A percentile compares a stretch with the other conserved stretches of the same genome.
These are phyloP conservation scores for Xestobium rufovillosum DNA, from an alignment of 2,888 invertebrate species.

Conservation along the genomic window DNA sequence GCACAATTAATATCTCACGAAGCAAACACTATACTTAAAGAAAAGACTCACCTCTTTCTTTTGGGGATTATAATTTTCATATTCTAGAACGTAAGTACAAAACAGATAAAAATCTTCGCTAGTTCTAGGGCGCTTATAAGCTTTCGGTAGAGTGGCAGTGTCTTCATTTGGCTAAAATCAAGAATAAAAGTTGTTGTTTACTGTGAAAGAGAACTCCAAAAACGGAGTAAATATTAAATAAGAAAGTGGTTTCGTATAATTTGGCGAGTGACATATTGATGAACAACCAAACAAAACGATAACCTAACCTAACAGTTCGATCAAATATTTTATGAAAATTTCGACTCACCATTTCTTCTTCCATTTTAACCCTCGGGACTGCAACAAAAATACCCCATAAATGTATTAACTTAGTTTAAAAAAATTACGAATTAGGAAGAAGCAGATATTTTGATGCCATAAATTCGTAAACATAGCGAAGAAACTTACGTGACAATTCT, in stretches of 20 bases:
- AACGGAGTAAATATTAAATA: not conserved
- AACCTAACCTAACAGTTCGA: constrained; percentile 30
- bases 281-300: constrained; percentile 4
- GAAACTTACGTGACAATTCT: constrained; percentile 35
- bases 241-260: not conserved
- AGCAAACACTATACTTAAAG: constrained; percentile 1
- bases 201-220: no score
- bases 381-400: constrained; percentile 24
- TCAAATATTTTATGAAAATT: constrained; percentile 18
- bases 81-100: constrained; percentile 48
- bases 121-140: constrained; percentile 40
- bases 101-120: constrained; percentile 49
- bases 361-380: constrained; percentile 31
- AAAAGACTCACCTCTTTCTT: constrained; percentile 41
- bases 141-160: constrained; percentile 22
- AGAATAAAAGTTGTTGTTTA: constrained; percentile 4
- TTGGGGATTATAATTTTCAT: constrained; percentile 46
- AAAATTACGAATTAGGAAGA: constrained; percentile 16
- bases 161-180: constrained; percentile 30
- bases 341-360: constrained; percentile 34
- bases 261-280: constrained; percentile 2
- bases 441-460: constrained; percentile 16
- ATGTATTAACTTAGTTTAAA: constrained; percentile 18
- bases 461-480: constrained; percentile 18
- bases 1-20: not conserved